A percentile compares a stretch with the other conserved stretches of the same genome.
Conservation (phyloP, 2,113 vertebrate genomes). For the Setophaga petechia region DNA sequence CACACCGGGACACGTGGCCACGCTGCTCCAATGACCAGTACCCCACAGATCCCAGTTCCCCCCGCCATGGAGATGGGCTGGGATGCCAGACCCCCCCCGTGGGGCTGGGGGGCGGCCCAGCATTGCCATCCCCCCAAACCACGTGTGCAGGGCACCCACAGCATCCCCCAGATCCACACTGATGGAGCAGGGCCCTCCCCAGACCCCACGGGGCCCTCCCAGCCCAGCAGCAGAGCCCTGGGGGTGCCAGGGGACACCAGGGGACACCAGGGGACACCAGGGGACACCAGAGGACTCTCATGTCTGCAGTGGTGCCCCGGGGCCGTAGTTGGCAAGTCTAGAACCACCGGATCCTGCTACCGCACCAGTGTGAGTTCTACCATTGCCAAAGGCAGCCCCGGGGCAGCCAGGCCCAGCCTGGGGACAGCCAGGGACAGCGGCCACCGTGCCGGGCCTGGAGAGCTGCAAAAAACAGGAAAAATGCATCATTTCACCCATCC, state of each 20-base stretch:
- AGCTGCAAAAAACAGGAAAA: not conserved
- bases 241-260: too few relatives aligned
- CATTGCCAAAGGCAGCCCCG: slow-evolving; percentile 96
- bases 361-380: slow-evolving; percentile 99
- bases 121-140: fast-evolving
- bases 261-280: too few relatives aligned
- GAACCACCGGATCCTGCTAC: slow-evolving; percentile 99
- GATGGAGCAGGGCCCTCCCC: not conserved
- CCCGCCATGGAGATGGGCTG: fast-evolving
- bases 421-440: not conserved
- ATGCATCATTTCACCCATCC: fast-evolving
- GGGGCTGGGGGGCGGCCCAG: fast-evolving
- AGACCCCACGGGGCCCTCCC: not conserved
- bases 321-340: slow-evolving; percentile 99
- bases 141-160: fast-evolving
- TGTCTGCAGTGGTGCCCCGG: slow-evolving; percentile 53
- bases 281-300: too few relatives aligned
- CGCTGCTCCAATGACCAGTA: not conserved
- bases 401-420: not conserved
- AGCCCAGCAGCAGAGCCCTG: not conserved
- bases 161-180: fast-evolving
- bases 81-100: too few relatives aligned
- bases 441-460: fast-evolving
- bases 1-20: not conserved
- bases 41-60: not conserved